Evolutionary conservation across 2,888 invertebrate species (phyloP).

Genomic region (Neoascia interrupta): DNA sequence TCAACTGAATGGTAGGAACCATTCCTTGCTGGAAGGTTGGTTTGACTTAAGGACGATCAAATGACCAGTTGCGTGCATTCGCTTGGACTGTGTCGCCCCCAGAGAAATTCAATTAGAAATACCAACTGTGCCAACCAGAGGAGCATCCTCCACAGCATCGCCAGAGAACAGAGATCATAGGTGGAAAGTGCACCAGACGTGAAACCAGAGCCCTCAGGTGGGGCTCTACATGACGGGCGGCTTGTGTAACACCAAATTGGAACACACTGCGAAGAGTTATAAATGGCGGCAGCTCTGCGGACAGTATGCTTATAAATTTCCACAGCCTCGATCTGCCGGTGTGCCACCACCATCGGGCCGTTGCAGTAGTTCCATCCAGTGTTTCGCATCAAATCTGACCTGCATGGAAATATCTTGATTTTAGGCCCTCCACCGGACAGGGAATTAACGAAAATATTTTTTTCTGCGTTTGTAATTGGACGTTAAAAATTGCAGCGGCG

Average conservation of each 20-base stretch:
- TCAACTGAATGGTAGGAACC: constrained; percentile 19
- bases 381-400: constrained; percentile 69
- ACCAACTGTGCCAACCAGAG: constrained; percentile 44
- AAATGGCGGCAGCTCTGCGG: constrained; percentile 52
- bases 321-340: constrained; percentile 52
- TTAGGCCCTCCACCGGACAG: constrained; percentile 34
- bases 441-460: constrained; percentile 66
- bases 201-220: constrained; percentile 58
- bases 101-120: constrained; percentile 66
- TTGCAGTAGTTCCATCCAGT: constrained; percentile 35
- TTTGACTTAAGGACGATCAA: constrained; percentile 29
- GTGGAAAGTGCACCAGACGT: constrained; percentile 58
- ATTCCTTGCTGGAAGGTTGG: background rate
- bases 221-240: constrained; percentile 64
- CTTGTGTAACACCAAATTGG: constrained; percentile 66
- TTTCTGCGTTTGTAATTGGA: constrained; percentile 69
- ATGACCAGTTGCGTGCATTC: constrained; percentile 46
- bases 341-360: background rate
- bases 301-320: constrained; percentile 64
- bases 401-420: constrained; percentile 69
- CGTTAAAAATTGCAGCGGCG: constrained; percentile 60
- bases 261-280: constrained; percentile 65
- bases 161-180: constrained; percentile 56
- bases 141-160: background rate
- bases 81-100: constrained; percentile 49